Base-by-base conservation (phyloP, 2,888 invertebrate species). In the Lycocerus yunnanus region DNA sequence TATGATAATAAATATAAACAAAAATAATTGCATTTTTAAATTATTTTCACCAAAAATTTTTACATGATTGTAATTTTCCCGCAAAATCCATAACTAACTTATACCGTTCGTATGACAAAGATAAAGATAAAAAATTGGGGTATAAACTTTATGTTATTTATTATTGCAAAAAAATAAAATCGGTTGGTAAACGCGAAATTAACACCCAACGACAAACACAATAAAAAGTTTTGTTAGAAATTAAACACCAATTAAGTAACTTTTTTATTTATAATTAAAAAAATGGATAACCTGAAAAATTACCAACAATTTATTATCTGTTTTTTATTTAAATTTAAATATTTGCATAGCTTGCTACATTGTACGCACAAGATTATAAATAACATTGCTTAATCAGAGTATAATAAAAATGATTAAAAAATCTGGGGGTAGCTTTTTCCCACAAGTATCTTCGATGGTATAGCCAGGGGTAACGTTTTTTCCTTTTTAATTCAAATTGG, bases 291-390 rank as follows among this genome's bases (percentile, higher is more conserved):
- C 78, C 78, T 83, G 84, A 85, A 84, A 86, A 85, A 86, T 83
- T 84, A 83, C 82, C 78, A 69, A 83, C 81, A 81, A 86, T 85
- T 84, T 85, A 86, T 85, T 71, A 79, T 75, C 68, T 66, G 82
- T 82, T 82, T 82, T 82, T 78, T 69, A 72, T 74, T 74, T 15
- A 66, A 76, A 69, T 69, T 73, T 68, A 80, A 79, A 80, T 73
- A 82, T 83, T 80, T 82, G 82, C 82, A 83, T 83, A 63, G n/a
- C 18, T 9, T n/a, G 78, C 80, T 75, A 75, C 77, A 75, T 74
- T 74, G 73, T 78, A 73, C 66, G 43, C 70, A 71, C 70, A 68
- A 71, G 68, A 83, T 79, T 81, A 82, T 83, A 82, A 83, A 83
- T 82, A 81, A 83, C 82, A 80, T 79, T 77, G 81, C 82, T 80